Evolutionary conservation across 2,888 invertebrate genomes (phyloP), one percentile per base, ranked within the genome.

Genomic region (Hydraecia micacea): DNA sequence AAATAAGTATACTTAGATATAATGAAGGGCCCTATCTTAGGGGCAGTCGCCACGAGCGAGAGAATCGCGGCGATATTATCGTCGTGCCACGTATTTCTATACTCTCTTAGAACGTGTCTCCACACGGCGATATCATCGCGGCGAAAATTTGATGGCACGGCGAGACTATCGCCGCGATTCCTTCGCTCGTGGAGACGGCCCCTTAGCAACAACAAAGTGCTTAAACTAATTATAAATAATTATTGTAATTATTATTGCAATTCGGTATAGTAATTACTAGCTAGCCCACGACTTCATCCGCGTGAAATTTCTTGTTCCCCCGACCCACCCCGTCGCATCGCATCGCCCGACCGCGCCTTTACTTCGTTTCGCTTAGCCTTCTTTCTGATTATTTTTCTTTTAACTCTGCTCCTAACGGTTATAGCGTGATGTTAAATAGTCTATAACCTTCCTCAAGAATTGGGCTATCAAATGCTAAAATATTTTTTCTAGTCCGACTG

Each of bases 241-340:
- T 86, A 86, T 86, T 86, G 84, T 77, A 67, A 75, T 60, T 60
- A 73, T 75, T 85, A 86, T 83, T 86, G 84, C 84, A 79, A 74
- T 65, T 63, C 21, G n/a, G 32, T 73, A 28, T 52, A 71, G 21
- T 75, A 36, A 46, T 55, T 36, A 60, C 11, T 58, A 55, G 11
- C 55, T 55, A 58, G 55, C 55, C n/a, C 55, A 55, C n/a, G 55
- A n/a, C 11, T 55, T n/a, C 25, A 3, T 11, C 11, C 5, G 55
- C 55, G 55, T 58, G 55, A 25, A 52, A 55, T n/a, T 13, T 55
- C 5, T 11, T 55, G n/a, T n/a, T 55, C 0, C 25, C 25, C 4
- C 25, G 25, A 55, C 55, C 25, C 11, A n/a, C 25, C n/a, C 11
- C n/a, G 55, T 4, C n/a, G 11, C 25, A 11, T 58, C 11, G 11